These are phyloP conservation scores for Lichenostomus cassidix DNA, from an alignment of 2,113 vertebrate species.

Conservation along the genomic window DNA sequence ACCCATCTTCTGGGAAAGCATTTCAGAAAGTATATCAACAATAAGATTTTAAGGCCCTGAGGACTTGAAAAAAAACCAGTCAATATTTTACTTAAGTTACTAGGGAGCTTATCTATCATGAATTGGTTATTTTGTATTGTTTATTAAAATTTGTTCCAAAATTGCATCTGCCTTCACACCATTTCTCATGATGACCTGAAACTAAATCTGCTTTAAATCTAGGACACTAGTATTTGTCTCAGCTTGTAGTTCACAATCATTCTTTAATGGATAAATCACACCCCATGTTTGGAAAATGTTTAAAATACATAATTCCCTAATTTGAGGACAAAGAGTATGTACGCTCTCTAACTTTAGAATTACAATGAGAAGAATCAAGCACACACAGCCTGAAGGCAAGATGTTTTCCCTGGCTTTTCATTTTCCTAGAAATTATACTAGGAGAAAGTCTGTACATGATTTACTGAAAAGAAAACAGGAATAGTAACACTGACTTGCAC, in stretches of 20 bases:
- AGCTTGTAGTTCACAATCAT: not conserved
- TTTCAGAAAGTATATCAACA: not conserved
- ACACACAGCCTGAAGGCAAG: not conserved
- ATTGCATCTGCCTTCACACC: not conserved
- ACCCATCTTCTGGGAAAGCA: not conserved
- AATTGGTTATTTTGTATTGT: not conserved
- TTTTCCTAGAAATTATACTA: not conserved
- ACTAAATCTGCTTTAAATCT: not conserved
- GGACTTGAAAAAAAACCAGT: not conserved
- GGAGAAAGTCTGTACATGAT: not conserved
- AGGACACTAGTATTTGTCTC: not conserved
- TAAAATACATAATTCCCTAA: not conserved
- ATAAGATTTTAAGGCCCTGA: not conserved
- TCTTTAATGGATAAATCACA: not conserved
- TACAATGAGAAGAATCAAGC: not conserved
- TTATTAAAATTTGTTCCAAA: too few relatives aligned
- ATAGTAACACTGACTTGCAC: not conserved
- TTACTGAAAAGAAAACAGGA: not conserved
- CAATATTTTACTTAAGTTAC: not conserved
- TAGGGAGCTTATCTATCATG: not conserved
- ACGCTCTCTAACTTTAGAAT: not conserved
- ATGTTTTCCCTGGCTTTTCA: not conserved
- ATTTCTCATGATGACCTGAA: not conserved
- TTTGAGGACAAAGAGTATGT: not conserved
- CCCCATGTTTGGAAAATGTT: not conserved